phyloP scores from a whole-genome alignment of 2,113 vertebrate species.

The Corythaeola cristata region DNA sequence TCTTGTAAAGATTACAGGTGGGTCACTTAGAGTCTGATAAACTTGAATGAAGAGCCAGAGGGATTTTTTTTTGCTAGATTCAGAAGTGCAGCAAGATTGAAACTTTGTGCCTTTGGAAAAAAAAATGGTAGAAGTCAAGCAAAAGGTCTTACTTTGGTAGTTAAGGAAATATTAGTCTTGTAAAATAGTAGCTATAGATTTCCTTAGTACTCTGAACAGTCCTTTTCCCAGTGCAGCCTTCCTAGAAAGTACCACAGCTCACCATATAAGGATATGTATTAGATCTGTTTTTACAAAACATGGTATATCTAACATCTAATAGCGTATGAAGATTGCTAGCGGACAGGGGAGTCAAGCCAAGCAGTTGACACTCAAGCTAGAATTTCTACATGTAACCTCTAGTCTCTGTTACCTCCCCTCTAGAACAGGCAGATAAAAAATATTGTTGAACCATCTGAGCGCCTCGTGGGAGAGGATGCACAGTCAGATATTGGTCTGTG shows the following conservation, averaged over 20 bases:
- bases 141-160: not conserved
- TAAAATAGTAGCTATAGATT: not conserved
- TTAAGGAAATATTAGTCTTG: not conserved
- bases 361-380: not conserved
- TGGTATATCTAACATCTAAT: not conserved
- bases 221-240: not conserved
- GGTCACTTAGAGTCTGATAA: not conserved
- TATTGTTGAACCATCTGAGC: not conserved
- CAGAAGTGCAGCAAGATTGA: not conserved
- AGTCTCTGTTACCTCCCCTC: not conserved
- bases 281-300: not conserved
- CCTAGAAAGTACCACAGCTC: not conserved
- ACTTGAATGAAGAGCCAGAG: not conserved
- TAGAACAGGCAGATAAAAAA: not conserved
- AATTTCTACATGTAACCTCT: not conserved
- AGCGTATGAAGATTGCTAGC: rapidly evolving
- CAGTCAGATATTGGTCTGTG: not conserved
- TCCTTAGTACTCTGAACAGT: not conserved
- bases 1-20: not conserved
- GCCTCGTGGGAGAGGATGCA: not conserved
- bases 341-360: not conserved
- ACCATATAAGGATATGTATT: not conserved
- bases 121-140: not conserved
- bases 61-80: not conserved
- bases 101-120: not conserved